Evolutionary conservation across 2,113 vertebrate species (phyloP).

Genomic region (Ceyx cyanopectus): DNA sequence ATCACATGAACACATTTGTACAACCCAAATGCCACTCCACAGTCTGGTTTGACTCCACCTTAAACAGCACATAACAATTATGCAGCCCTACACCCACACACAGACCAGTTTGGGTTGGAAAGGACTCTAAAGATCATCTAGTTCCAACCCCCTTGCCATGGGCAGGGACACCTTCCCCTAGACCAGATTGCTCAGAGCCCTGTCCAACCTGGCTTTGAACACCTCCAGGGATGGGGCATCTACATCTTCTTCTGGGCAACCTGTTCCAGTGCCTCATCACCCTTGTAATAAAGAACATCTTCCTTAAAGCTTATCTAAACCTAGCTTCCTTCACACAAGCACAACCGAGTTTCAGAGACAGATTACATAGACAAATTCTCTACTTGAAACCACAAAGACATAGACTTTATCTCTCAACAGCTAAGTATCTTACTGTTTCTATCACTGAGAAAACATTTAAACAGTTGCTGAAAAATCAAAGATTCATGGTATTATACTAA

Average conservation of each 20-base stretch:
- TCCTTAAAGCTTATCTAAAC: not conserved
- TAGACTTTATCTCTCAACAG: not conserved
- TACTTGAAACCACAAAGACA: not conserved
- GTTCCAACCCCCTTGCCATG: not conserved
- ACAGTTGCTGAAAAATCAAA: not conserved
- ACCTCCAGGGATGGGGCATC: not conserved
- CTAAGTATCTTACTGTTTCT: not conserved
- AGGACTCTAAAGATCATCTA: not conserved
- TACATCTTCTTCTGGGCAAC: not conserved
- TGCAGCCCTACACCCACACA: not conserved
- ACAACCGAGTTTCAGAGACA: not conserved
- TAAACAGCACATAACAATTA: fast-evolving
- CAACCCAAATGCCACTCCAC: not conserved
- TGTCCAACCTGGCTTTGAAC: not conserved
- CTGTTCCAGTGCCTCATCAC: not conserved
- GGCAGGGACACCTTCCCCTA: not conserved
- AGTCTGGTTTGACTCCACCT: not conserved
- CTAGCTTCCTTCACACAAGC: not conserved
- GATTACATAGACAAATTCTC: not conserved
- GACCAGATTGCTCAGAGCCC: not conserved
- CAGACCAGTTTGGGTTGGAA: not conserved
- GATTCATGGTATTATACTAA: not conserved
- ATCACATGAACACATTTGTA: fast-evolving
- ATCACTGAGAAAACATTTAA: not conserved
- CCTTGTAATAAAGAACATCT: not conserved